Evolutionary conservation across 1,140 invertebrate species (phyloP).

Genomic region (Bombyx mandarina): DNA sequence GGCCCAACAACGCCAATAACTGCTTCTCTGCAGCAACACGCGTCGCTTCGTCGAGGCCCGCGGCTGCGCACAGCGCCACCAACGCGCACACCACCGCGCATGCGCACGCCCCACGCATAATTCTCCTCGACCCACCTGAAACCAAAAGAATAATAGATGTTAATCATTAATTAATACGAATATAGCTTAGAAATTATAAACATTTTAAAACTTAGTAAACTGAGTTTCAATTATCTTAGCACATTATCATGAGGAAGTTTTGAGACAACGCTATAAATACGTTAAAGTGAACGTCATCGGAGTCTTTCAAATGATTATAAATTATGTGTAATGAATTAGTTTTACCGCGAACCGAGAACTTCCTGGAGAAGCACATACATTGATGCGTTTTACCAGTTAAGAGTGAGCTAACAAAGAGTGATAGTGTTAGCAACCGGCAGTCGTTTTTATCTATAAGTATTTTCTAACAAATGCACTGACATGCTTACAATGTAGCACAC

Average conservation of each 20-base stretch:
- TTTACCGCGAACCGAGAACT: constrained; percentile 9
- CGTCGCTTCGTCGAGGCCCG: constrained; percentile 42
- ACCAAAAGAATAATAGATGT: constrained; percentile 21
- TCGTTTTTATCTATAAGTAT: constrained; percentile 39
- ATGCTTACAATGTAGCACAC: constrained; percentile 31
- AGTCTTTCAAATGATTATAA: too few relatives aligned
- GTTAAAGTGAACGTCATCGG: background rate
- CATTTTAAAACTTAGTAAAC: too few relatives aligned
- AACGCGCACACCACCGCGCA: constrained; percentile 67
- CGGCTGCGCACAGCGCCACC: constrained; percentile 55
- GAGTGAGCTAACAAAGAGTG: constrained; percentile 37
- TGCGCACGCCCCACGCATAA: constrained; percentile 68
- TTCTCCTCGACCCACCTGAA: constrained; percentile 66
- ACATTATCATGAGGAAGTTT: too few relatives aligned
- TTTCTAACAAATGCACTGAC: constrained; percentile 46
- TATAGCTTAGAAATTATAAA: too few relatives aligned
- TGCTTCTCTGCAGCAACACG: constrained; percentile 54
- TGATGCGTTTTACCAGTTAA: constrained; percentile 13
- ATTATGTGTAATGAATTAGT: too few relatives aligned
- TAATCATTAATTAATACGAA: constrained; percentile 8
- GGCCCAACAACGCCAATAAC: constrained; percentile 82
- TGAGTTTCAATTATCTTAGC: too few relatives aligned
- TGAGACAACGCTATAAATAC: background rate
- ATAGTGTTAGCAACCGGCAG: constrained; percentile 48
- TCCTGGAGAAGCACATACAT: constrained; percentile 15